A percentile compares a stretch with the other conserved stretches of the same genome.
These are phyloP conservation scores for cattle (Bos taurus) DNA, from an alignment of 2,113 vertebrate genomes.

Conservation along the genomic window DNA sequence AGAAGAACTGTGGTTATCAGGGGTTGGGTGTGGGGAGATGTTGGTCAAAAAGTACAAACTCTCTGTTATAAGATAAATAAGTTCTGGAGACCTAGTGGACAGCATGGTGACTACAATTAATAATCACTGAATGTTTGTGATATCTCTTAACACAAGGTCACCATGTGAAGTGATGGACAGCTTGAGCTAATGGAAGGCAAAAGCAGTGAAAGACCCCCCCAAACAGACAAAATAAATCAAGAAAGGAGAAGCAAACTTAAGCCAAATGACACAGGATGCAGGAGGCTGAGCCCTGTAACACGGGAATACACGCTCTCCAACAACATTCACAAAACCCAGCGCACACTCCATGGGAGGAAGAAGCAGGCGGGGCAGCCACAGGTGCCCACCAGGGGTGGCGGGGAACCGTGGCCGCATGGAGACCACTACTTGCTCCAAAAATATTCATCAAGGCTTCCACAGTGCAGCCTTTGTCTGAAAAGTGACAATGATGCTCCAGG, in stretches of 20 bases:
- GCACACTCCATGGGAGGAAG: background rate
- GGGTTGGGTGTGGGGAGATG: background rate
- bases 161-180: background rate
- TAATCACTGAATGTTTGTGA: background rate
- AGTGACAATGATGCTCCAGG: background rate
- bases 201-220: background rate
- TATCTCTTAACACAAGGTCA: background rate
- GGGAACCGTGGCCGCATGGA: accelerated
- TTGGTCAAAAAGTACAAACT: background rate
- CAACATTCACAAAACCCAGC: accelerated
- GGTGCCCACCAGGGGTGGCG: accelerated
- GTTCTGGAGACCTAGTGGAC: background rate
- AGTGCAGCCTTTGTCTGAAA: background rate
- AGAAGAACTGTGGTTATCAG: background rate
- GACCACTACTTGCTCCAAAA: accelerated
- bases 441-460: background rate
- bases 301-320: accelerated
- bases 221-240: too few species aligned
- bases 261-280: background rate
- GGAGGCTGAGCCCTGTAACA: accelerated
- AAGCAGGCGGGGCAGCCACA: accelerated
- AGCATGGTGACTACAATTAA: background rate
- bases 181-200: background rate
- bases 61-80: background rate
- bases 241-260: background rate